Evolutionary conservation across 1,140 invertebrate species (phyloP), one percentile per base, ranked within the genome.

Genomic region (Zaprionus davidi): DNA sequence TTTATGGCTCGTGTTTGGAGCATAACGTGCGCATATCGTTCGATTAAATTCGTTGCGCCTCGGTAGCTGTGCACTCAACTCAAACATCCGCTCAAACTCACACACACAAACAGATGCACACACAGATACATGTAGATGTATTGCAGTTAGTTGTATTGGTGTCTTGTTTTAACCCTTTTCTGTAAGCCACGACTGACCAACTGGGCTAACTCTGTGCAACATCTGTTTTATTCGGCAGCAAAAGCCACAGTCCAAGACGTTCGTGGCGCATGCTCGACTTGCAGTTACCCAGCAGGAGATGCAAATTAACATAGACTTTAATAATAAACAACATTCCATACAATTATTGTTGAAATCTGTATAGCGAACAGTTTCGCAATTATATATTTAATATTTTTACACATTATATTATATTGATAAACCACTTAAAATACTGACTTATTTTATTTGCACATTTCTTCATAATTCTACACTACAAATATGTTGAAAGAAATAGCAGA

Each of bases 41-140:
- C 84, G 85, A 88, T 88, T 88, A 88, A 88, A 81, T 88, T 84
- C 81, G 84, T 84, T 90, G 85, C 84, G 84, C 85, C 85, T 88
- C 84, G 85, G 84, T 88, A 84, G 79, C 84, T 88, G 84, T 78
- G 81, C 84, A 88, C 85, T 90, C 85, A 84, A 88, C 85, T 88
- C 66, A 88, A 81, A 87, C 84, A 87, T 87, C 84, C 84, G 84
- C 84, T 84, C 76, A 69, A 74, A 74, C 65, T 63, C 49, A 44
- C 65, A 67, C 17, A 49, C 53, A 55, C 28, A 59, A 51, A 51
- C 24, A 28, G 13, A 31, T 24, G 15, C 44, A 28, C 41, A 38
- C 36, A 38, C 31, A 58, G 41, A 51, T 15, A 55, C 17, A 76
- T 57, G 67, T 65, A 36, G 51, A 71, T 36, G 26, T 51, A 58